Percentiles rank a stretch among this genome's conserved stretches.
Evolutionary conservation across 1,140 invertebrate genomes (phyloP).

Genomic region (Hypothenemus hampei): DNA sequence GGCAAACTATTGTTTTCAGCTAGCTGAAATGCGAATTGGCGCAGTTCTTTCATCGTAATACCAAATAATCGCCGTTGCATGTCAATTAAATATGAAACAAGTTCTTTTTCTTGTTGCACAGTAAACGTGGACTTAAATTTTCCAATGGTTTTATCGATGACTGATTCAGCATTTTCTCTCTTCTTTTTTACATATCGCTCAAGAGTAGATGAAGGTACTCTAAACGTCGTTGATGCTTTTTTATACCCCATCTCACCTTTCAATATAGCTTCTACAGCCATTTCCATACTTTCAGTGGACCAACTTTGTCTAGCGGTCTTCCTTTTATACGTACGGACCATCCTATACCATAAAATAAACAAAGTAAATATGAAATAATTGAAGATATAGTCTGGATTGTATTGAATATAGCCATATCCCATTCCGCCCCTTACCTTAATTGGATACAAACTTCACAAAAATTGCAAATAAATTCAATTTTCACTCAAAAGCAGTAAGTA

Average conservation of each 20-base stretch:
- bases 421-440: too few species aligned
- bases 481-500: too few species aligned
- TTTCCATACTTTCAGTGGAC: background rate
- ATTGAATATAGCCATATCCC: background rate
- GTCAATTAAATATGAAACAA: conserved; percentile 14
- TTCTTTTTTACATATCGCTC: conserved; percentile 2
- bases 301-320: background rate
- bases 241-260: conserved; percentile 1
- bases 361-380: background rate
- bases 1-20: conserved; percentile 25
- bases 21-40: conserved; percentile 24
- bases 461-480: background rate
- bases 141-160: background rate
- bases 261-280: background rate
- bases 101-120: conserved; percentile 21
- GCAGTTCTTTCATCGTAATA: conserved; percentile 11
- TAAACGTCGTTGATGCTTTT: conserved; percentile 4
- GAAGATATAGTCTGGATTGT: background rate
- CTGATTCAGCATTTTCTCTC: conserved; percentile 2
- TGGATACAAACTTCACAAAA: too few species aligned
- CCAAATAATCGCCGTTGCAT: conserved; percentile 31
- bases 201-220: conserved; percentile 2
- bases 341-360: background rate
- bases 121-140: conserved; percentile 4
- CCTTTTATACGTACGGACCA: background rate